Base-by-base conservation (phyloP, 2,888 invertebrate genomes). In the Portevinia maculata region DNA sequence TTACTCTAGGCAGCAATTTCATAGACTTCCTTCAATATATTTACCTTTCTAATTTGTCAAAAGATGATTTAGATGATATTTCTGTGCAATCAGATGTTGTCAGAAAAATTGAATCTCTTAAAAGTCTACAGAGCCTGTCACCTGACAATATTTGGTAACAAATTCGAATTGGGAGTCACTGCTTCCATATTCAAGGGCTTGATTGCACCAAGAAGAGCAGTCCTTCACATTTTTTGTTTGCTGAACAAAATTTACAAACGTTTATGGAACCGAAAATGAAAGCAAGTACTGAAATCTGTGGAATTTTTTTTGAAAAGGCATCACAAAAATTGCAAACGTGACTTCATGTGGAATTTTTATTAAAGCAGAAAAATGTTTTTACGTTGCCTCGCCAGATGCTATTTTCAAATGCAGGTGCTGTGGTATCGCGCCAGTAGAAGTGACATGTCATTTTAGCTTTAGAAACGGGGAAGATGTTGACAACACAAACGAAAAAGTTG, bases 201-300 rank as follows among this genome's bases (percentile, higher is more conserved):
- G 2, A 7, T 7, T 4, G 7, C 2, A 34, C n/a, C n/a, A n/a
- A n/a, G n/a, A n/a, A n/a, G n/a, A n/a, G n/a, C 2, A 2, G 7
- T 11, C 32, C 32, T 13, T 15, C 39, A 7, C n/a, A n/a, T n/a
- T n/a, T n/a, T 50, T 11, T 28, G 50, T 28, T 50, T 28, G 11
- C 13, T 50, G 5, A 50, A 50, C 9, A 50, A 50, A 50, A 50
- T 24, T 28, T 39, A 13, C 13, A 50, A 30, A 24, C 5, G 30
- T 30, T 50, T 50, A 28, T 17, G 50, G 50, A 13, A 13, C 7
- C 28, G 28, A 50, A 50, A 11, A 28, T 50, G 50, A 50, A 50
- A 50, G 17, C 13, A 50, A 50, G 50, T 28, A 30, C n/a, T 50
- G 28, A 50, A 50, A n/a, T 50, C 6, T 50, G 50, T 50, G 9